Conservation (phyloP, 2,888 invertebrate genomes). For the Megalurothrips usitatus region DNA sequence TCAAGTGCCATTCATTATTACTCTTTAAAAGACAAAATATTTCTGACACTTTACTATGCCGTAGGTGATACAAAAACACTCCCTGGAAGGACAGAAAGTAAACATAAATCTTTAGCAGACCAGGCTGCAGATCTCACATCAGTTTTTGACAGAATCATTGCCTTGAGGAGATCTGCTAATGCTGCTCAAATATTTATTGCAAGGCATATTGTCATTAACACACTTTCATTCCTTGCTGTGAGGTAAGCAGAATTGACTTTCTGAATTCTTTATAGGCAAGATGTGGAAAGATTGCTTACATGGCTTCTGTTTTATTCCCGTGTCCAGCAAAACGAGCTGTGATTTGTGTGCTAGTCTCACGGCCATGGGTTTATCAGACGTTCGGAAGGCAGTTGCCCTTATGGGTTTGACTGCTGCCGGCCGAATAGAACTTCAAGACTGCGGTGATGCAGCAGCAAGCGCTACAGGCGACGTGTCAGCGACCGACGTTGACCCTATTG, state of each 20-base stretch:
- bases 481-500: neutral
- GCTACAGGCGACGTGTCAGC: neutral
- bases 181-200: conserved; percentile 54
- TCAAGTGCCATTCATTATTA: neutral
- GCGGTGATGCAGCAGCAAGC: conserved; percentile 41
- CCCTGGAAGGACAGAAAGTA: conserved; percentile 41
- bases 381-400: conserved; percentile 54
- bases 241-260: conserved; percentile 43
- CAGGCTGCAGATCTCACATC: conserved; percentile 51
- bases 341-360: conserved; percentile 16
- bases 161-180: conserved; percentile 51
- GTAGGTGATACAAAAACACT: conserved; percentile 27
- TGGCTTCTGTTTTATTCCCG: neutral
- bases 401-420: conserved; percentile 58
- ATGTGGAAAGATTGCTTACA: neutral
- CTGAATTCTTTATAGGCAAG: conserved; percentile 32
- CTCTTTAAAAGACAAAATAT: neutral
- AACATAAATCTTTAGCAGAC: conserved; percentile 48
- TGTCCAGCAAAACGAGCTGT: neutral
- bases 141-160: conserved; percentile 51
- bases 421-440: conserved; percentile 47
- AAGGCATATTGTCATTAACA: conserved; percentile 53
- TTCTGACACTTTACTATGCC: neutral
- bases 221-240: conserved; percentile 50
- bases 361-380: conserved; percentile 53